These are phyloP conservation scores for Electrophaes corylata DNA, from an alignment of 2,888 invertebrate species.

Conservation along the genomic window DNA sequence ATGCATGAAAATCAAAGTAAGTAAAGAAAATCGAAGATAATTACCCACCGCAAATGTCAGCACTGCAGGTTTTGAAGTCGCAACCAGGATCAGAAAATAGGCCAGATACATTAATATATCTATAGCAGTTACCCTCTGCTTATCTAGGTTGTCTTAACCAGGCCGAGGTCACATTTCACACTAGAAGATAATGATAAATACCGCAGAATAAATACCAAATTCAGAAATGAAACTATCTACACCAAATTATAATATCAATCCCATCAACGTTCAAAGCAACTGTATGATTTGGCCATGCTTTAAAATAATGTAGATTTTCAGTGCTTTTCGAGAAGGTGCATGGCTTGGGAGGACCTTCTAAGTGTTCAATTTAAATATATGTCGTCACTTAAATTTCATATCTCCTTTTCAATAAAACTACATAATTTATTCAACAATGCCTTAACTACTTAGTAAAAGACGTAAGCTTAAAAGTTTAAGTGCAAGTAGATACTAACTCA, in stretches of 20 bases:
- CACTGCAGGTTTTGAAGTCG: too few relatives aligned
- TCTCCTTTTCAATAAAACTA: too few relatives aligned
- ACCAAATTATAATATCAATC: neutral
- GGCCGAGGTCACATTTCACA: constrained; percentile 12
- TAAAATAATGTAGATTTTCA: neutral
- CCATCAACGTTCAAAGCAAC: neutral
- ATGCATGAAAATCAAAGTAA: too few relatives aligned
- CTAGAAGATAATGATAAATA: neutral
- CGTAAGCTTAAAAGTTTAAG: neutral
- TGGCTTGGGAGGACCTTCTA: neutral
- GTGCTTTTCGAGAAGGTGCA: neutral
- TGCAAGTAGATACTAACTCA: neutral
- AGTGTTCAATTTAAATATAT: neutral
- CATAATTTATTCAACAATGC: neutral
- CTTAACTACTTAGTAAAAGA: neutral
- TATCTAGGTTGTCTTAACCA: neutral
- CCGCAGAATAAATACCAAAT: neutral
- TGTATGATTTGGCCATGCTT: constrained; percentile 12
- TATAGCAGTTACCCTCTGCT: neutral
- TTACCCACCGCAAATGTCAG: neutral
- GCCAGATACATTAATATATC: neutral
- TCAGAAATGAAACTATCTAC: neutral
- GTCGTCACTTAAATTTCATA: too few relatives aligned
- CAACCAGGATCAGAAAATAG: neutral
- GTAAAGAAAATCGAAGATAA: neutral